Percentiles rank a stretch among this genome's conserved stretches.
Conservation (phyloP, 2,888 invertebrate genomes). For the Margaritifera margaritifera region DNA sequence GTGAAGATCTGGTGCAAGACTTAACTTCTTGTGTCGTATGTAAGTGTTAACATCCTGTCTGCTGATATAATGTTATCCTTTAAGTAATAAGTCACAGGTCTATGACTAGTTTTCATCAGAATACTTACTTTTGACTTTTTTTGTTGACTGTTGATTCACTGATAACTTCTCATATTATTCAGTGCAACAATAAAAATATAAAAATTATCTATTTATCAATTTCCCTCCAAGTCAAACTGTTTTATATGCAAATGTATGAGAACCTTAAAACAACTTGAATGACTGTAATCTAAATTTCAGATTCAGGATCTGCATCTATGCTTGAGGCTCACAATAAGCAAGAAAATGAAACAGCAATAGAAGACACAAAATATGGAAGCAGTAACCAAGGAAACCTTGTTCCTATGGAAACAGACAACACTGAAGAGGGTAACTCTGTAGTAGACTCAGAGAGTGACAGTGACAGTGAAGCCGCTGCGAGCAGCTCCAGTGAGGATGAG, state of each 20-base stretch:
- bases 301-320: conserved; percentile 20
- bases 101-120: too few relatives aligned
- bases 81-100: too few relatives aligned
- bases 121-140: too few relatives aligned
- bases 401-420: conserved; percentile 37
- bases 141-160: too few relatives aligned
- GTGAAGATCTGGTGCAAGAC: too few relatives aligned
- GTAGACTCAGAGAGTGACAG: conserved; percentile 48
- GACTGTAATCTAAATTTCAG: conserved; percentile 9
- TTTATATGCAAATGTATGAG: not conserved
- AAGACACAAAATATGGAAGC: conserved; percentile 9
- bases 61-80: too few relatives aligned
- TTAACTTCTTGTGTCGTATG: too few relatives aligned
- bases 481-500: conserved; percentile 23
- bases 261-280: not conserved
- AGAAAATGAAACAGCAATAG: too few relatives aligned
- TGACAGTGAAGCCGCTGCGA: conserved; percentile 37
- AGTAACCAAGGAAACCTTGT: conserved; percentile 31
- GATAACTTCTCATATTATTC: too few relatives aligned
- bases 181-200: too few relatives aligned
- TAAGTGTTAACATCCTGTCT: too few relatives aligned
- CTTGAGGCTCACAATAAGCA: too few relatives aligned
- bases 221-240: not conserved
- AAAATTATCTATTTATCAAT: not conserved
- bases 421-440: conserved; percentile 38